Percentiles rank a stretch among this genome's conserved stretches.
Evolutionary conservation across 2,113 vertebrate species (phyloP).

Genomic region (Chaetorhynchus papuensis): DNA sequence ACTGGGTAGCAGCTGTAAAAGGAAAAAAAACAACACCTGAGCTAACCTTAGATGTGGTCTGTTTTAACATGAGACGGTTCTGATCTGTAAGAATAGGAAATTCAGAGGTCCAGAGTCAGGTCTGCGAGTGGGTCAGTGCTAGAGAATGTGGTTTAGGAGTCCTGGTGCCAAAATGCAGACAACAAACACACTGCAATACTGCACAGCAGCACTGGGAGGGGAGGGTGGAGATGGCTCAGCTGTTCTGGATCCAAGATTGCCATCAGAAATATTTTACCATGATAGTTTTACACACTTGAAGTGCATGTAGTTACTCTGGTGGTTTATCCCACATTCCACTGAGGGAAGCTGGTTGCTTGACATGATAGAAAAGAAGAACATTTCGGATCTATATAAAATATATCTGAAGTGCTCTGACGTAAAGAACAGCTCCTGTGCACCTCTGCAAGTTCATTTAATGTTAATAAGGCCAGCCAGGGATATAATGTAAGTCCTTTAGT

Average conservation of each 20-base stretch:
- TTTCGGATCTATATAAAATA: not conserved
- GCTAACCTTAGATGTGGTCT: not conserved
- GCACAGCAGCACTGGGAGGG: not conserved
- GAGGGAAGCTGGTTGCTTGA: not conserved
- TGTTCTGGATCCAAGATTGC: accelerated
- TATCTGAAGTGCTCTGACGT: not conserved
- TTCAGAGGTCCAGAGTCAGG: not conserved
- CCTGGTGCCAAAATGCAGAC: not conserved
- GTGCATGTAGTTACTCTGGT: not conserved
- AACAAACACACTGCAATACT: accelerated
- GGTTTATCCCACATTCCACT: not conserved
- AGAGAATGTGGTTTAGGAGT: not conserved
- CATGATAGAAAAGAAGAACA: not conserved
- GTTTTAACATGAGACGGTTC: not conserved
- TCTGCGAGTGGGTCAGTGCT: not conserved
- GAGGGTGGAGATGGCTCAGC: not conserved
- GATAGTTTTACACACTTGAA: not conserved
- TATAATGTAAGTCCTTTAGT: not conserved
- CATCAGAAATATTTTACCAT: accelerated
- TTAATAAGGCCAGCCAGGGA: not conserved
- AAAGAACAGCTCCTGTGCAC: not conserved
- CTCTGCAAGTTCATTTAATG: not conserved
- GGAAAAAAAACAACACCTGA: accelerated
- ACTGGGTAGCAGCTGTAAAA: not conserved
- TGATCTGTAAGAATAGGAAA: not conserved